phyloP scores from a whole-genome alignment of 2,113 vertebrate species.

The Myotis brandtii region DNA sequence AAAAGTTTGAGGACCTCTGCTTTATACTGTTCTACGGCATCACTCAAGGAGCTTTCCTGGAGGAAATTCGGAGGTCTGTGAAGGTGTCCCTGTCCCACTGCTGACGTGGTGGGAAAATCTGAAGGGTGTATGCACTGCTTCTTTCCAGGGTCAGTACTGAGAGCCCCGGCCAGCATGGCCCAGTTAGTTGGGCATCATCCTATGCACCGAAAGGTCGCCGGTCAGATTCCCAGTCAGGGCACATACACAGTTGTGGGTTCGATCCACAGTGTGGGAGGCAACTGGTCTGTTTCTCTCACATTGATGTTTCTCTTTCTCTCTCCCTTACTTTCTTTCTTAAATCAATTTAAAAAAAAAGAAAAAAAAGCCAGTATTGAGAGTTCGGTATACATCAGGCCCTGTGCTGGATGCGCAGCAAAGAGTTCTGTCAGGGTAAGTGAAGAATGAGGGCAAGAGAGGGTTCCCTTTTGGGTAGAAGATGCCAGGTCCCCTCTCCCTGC shows the following conservation, averaged over 20 bases:
- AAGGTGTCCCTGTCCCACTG: neutral
- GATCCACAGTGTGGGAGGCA: neutral
- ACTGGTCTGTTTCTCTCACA: neutral
- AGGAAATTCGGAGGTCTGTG: neutral
- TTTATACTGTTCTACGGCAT: too few relatives aligned
- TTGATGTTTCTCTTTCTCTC: neutral
- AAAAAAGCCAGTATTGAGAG: fast-evolving
- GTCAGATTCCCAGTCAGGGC: neutral
- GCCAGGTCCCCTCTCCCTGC: neutral
- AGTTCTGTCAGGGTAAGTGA: neutral
- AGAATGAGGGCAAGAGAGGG: neutral
- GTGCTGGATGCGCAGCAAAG: neutral
- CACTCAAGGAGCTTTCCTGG: neutral
- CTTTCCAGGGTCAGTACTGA: fast-evolving
- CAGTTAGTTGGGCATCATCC: neutral
- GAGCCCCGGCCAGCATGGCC: neutral
- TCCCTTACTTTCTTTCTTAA: neutral
- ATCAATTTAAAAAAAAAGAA: neutral
- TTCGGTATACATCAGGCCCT: neutral
- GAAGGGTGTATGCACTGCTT: neutral
- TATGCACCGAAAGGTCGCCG: neutral
- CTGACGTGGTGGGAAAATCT: neutral
- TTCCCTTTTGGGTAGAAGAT: neutral
- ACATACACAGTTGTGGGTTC: neutral
- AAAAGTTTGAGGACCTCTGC: too few relatives aligned